Evolutionary conservation across 2,797 vertebrate genomes (phyloP).

Genomic region (Propithecus deckenii): DNA sequence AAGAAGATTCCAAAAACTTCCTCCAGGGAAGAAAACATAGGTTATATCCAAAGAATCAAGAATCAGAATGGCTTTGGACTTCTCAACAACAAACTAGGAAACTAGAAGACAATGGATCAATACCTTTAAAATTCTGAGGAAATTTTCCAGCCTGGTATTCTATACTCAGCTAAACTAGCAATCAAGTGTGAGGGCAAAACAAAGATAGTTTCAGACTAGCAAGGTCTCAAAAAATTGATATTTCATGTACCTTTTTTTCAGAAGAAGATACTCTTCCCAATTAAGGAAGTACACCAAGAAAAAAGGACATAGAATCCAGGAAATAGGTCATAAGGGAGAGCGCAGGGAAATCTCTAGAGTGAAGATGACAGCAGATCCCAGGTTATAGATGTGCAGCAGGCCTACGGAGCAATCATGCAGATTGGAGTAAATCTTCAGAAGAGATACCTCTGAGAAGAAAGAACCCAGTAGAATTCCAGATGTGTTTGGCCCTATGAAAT

Average conservation of each 20-base stretch:
- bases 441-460: neutral
- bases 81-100: neutral
- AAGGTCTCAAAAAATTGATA: neutral
- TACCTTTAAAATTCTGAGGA: neutral
- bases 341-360: neutral
- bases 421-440: neutral
- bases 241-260: neutral
- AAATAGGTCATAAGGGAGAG: neutral
- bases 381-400: neutral
- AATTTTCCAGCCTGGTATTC: neutral
- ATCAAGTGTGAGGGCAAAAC: neutral
- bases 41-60: neutral
- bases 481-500: neutral
- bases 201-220: neutral
- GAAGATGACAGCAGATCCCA: neutral
- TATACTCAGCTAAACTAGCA: neutral
- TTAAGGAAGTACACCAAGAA: neutral
- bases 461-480: neutral
- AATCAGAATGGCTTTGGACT: neutral
- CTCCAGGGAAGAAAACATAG: neutral
- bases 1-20: neutral
- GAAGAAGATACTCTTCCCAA: neutral
- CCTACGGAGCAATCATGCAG: accelerated
- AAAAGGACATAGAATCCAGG: neutral
- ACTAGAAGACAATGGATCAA: neutral